These are phyloP conservation scores for Sprattus sprattus DNA, from an alignment of 2,113 vertebrate genomes.

Conservation along the genomic window DNA sequence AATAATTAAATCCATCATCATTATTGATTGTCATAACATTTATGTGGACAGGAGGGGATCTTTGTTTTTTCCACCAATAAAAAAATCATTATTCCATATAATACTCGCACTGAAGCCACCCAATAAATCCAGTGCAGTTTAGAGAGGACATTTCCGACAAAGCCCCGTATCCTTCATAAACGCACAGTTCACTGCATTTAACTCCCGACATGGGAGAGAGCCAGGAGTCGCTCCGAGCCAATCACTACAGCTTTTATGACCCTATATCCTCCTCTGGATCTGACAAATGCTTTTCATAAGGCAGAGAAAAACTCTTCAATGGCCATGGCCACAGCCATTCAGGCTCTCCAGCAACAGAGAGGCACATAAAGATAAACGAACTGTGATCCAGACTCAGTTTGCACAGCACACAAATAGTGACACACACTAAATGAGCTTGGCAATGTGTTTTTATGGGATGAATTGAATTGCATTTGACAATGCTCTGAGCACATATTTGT, in stretches of 20 bases:
- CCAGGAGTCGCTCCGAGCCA: slow-evolving; percentile 32
- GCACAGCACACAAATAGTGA: not conserved
- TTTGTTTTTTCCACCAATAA: slow-evolving; percentile 39
- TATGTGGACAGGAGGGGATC: slow-evolving; percentile 34
- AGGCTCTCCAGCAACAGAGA: not conserved
- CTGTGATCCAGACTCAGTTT: not conserved
- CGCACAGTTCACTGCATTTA: slow-evolving; percentile 24
- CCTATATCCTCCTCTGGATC: slow-evolving; percentile 38
- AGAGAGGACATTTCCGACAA: slow-evolving; percentile 3
- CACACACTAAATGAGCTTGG: not conserved
- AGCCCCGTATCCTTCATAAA: slow-evolving; percentile 9
- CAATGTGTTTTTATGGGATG: not conserved
- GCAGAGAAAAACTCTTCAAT: not conserved
- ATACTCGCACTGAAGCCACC: not conserved
- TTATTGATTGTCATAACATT: slow-evolving; percentile 41
- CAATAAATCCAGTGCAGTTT: slow-evolving; percentile 1
- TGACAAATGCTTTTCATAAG: slow-evolving; percentile 38
- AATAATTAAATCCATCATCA: slow-evolving; percentile 50
- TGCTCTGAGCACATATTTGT: not conserved
- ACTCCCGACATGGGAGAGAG: slow-evolving; percentile 29
- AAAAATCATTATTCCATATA: slow-evolving; percentile 40
- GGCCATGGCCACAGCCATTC: not conserved
- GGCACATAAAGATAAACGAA: not conserved
- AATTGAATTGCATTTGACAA: not conserved
- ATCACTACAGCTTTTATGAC: slow-evolving; percentile 33